A percentile compares a stretch with the other conserved stretches of the same genome.
Conservation (phyloP, 2,797 vertebrate genomes). For the Hipposideros larvatus region DNA sequence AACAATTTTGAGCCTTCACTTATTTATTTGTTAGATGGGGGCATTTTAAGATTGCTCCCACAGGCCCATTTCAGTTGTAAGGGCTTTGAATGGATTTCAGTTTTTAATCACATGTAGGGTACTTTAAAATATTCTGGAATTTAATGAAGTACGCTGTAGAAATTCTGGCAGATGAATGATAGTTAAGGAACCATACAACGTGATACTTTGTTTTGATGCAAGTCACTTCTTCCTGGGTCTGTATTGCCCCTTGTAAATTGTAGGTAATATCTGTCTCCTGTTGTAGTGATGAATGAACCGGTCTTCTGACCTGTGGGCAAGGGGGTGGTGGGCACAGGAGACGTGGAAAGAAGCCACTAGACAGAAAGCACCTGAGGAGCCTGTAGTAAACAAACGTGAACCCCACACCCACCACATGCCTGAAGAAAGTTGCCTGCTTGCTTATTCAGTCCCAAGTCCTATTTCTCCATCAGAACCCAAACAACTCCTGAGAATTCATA, state of each 20-base stretch:
- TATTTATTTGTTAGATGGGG: neutral
- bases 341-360: accelerated
- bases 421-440: neutral
- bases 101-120: neutral
- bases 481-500: neutral
- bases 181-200: neutral
- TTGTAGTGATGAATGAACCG: constrained; percentile 6
- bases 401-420: neutral
- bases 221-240: neutral
- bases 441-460: neutral
- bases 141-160: neutral
- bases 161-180: neutral
- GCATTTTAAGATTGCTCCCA: neutral
- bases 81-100: neutral
- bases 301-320: neutral
- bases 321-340: neutral
- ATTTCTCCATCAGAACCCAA: neutral
- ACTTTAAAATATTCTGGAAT: neutral
- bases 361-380: neutral
- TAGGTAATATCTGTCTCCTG: neutral
- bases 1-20: neutral
- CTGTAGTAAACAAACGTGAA: neutral
- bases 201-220: neutral
- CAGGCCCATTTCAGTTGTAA: neutral
- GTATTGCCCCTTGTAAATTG: neutral